Evolutionary conservation across 2,888 invertebrate species (phyloP).

Genomic region (Sminthurinus aureus): DNA sequence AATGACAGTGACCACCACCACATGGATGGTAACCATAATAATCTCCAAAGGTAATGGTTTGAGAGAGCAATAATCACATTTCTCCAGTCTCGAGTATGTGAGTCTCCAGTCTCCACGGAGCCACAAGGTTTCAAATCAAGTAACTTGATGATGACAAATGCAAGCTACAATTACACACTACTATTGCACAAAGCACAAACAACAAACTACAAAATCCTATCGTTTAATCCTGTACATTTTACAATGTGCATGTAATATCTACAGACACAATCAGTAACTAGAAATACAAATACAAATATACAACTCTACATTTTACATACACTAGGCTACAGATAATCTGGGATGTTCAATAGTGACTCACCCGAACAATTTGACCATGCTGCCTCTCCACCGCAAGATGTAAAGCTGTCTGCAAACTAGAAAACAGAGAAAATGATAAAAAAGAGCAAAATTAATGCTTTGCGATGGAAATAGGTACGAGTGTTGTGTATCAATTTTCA

Average conservation of each 20-base stretch:
- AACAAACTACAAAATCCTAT: too few species aligned
- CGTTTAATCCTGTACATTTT: too few species aligned
- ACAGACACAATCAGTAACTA: too few species aligned
- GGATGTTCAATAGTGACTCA: constrained; percentile 63
- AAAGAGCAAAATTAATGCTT: too few species aligned
- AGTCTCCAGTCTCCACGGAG: constrained; percentile 43
- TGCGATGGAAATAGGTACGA: too few species aligned
- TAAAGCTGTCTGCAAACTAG: constrained; percentile 72
- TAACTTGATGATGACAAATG: constrained; percentile 54
- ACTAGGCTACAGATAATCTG: too few species aligned
- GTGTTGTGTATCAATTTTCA: too few species aligned
- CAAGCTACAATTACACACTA: background rate
- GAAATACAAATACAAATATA: too few species aligned
- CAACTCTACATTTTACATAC: too few species aligned
- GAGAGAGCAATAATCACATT: constrained; percentile 42
- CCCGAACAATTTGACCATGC: constrained; percentile 96
- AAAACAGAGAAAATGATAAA: too few species aligned
- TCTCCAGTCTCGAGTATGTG: constrained; percentile 45
- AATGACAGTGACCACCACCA: constrained; percentile 34
- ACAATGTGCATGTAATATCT: too few species aligned
- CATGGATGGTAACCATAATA: constrained; percentile 43
- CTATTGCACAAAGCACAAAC: too few species aligned
- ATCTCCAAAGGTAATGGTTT: constrained; percentile 37
- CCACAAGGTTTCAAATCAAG: constrained; percentile 46
- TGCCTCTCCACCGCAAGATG: constrained; percentile 96